These are phyloP conservation scores for Stegophylla sp. DNA, from an alignment of 2,888 invertebrate genomes.

Conservation along the genomic window DNA sequence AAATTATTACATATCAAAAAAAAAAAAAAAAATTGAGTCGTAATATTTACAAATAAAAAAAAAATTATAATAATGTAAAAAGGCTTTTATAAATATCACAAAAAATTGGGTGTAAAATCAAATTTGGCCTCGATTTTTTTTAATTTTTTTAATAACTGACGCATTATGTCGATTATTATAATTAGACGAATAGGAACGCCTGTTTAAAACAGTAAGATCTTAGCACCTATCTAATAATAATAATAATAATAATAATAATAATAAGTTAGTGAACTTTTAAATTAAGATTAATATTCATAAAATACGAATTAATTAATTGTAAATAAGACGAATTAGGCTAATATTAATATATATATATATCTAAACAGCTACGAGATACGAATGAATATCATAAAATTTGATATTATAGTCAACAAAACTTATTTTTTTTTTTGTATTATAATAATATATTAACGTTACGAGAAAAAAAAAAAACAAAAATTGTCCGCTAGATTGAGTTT, in stretches of 20 bases:
- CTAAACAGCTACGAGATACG: slow-evolving; percentile 39
- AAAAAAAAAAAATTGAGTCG: slow-evolving; percentile 46
- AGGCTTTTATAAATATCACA: slow-evolving; percentile 52
- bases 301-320: slow-evolving; percentile 38
- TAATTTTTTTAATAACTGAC: background rate
- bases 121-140: slow-evolving; percentile 52
- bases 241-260: too few relatives aligned
- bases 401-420: slow-evolving; percentile 29
- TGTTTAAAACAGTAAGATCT: slow-evolving; percentile 45
- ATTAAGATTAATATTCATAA: slow-evolving; percentile 41
- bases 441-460: background rate
- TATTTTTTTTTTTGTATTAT: background rate
- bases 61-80: slow-evolving; percentile 36
- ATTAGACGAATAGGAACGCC: slow-evolving; percentile 55
- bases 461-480: slow-evolving; percentile 19
- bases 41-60: slow-evolving; percentile 46
- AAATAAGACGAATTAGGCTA: slow-evolving; percentile 42
- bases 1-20: too few relatives aligned
- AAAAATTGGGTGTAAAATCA: slow-evolving; percentile 51
- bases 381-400: slow-evolving; percentile 29
- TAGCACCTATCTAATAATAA: slow-evolving; percentile 57
- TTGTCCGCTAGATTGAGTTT: slow-evolving; percentile 22
- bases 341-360: too few relatives aligned
- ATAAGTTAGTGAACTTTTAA: slow-evolving; percentile 43
- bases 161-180: slow-evolving; percentile 22